These are phyloP conservation scores for Clarias pachynema DNA, from an alignment of 2,797 vertebrate genomes.

Conservation along the genomic window DNA sequence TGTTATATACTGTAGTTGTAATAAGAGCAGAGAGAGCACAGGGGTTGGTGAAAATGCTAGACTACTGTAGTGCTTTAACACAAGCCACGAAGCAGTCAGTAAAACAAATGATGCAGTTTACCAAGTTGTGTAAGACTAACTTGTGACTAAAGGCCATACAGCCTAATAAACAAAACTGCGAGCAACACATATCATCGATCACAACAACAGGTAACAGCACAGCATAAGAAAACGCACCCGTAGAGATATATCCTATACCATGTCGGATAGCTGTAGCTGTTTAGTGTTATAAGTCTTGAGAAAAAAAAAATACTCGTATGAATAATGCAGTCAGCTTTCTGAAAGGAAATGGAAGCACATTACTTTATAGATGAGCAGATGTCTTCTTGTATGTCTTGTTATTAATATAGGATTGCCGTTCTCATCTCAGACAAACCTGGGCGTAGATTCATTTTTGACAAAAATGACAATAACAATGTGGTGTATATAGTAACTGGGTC, in stretches of 20 bases:
- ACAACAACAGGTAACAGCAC: slow-evolving; percentile 24
- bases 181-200: slow-evolving; percentile 19
- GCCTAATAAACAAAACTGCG: slow-evolving; percentile 6
- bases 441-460: background rate
- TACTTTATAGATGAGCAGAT: slow-evolving; percentile 1
- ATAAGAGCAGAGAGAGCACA: background rate
- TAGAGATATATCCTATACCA: background rate
- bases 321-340: slow-evolving; percentile 32
- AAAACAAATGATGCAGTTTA: slow-evolving; percentile 21
- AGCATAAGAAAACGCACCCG: slow-evolving; percentile 17
- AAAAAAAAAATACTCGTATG: slow-evolving; percentile 18
- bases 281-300: background rate
- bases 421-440: background rate
- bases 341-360: slow-evolving; percentile 13
- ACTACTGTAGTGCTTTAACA: background rate
- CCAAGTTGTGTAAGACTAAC: slow-evolving; percentile 21
- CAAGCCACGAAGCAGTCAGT: slow-evolving; percentile 4
- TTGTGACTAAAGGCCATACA: background rate
- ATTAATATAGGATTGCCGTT: background rate
- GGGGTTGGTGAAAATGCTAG: background rate
- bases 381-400: background rate
- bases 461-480: background rate
- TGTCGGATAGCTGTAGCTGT: background rate
- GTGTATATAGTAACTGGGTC: background rate
- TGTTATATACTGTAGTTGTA: background rate